Conservation (phyloP, 2,797 vertebrate genomes). For the Poecilia wingei region DNA sequence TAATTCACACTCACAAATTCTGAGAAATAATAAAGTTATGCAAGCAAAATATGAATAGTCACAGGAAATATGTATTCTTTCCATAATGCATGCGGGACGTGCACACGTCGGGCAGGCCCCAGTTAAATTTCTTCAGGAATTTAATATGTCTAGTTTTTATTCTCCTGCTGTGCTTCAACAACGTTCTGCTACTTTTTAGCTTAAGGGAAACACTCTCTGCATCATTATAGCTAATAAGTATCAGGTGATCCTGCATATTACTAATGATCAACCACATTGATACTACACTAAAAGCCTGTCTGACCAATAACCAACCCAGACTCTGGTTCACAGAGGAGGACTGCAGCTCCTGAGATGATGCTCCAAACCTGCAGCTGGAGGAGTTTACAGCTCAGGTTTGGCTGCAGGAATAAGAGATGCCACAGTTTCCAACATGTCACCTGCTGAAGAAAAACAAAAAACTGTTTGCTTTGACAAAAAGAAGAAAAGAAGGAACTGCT, state of each 20-base stretch:
- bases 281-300: constrained; percentile 74
- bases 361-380: constrained; percentile 10
- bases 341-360: constrained; percentile 13
- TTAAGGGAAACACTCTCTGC: neutral
- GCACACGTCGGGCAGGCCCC: no score
- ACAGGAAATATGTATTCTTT: no score
- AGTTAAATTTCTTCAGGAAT: no score
- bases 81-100: no score
- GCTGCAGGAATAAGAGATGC: neutral
- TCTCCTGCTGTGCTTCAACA: neutral
- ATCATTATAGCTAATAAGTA: constrained; percentile 36
- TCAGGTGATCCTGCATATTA: constrained; percentile 57
- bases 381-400: neutral
- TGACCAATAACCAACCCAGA: constrained; percentile 60
- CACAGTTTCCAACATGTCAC: neutral
- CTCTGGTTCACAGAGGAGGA: constrained; percentile 35
- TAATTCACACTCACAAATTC: no score
- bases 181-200: neutral
- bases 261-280: constrained; percentile 80
- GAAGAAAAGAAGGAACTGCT: neutral
- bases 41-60: no score
- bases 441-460: neutral
- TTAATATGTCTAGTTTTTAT: neutral
- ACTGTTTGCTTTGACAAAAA: no score
- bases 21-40: no score